Evolutionary conservation across 2,797 vertebrate genomes (phyloP).

Genomic region (Chelonia mydas): DNA sequence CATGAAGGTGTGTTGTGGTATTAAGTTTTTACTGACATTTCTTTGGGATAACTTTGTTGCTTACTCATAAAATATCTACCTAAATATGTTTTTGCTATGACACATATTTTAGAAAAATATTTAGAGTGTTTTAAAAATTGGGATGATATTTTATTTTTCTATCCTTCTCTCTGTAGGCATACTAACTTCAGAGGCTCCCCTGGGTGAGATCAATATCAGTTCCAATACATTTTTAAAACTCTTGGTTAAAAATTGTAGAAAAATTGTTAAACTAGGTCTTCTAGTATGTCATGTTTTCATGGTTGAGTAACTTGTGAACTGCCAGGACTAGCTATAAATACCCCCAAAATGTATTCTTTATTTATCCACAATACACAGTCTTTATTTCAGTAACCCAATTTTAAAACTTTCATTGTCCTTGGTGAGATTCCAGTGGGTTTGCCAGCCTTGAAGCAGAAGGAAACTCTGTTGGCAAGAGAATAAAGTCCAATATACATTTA

Average conservation of each 20-base stretch:
- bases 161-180: conserved; percentile 60
- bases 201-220: conserved; percentile 50
- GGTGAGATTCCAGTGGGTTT: conserved; percentile 81
- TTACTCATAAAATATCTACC: conserved; percentile 53
- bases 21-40: conserved; percentile 54
- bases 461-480: conserved; percentile 78
- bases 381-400: conserved; percentile 77
- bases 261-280: conserved; percentile 15
- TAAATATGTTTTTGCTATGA: conserved; percentile 69
- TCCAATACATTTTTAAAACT: not conserved
- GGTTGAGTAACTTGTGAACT: conserved; percentile 59
- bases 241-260: not conserved
- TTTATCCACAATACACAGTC: conserved; percentile 77
- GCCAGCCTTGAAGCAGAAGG: conserved; percentile 82
- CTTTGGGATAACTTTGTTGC: conserved; percentile 47
- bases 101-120: conserved; percentile 68
- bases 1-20: conserved; percentile 11
- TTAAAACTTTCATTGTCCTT: conserved; percentile 79
- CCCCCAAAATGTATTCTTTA: conserved; percentile 72
- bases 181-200: conserved; percentile 29
- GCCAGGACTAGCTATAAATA: conserved; percentile 13
- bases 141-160: conserved; percentile 65
- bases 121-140: not conserved
- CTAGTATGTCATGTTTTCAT: conserved; percentile 39
- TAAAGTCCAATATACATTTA: conserved; percentile 78